Evolutionary conservation across 2,113 vertebrate species (phyloP).

Genomic region (Callipepla californica): DNA sequence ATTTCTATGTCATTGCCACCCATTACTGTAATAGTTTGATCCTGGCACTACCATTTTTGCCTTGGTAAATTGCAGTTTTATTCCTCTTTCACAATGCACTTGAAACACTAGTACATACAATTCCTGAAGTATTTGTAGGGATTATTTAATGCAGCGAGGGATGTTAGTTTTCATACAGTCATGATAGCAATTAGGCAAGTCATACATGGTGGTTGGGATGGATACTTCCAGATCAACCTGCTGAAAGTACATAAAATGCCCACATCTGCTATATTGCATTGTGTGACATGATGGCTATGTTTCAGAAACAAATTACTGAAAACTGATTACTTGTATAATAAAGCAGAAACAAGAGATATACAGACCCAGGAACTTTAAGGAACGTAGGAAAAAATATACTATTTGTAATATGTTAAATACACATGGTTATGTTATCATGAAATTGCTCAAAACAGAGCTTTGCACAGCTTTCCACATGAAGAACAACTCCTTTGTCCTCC

Average conservation of each 20-base stretch:
- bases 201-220: not conserved
- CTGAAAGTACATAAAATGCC: not conserved
- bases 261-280: not conserved
- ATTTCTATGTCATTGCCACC: not conserved
- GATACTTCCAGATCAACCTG: not conserved
- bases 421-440: not conserved
- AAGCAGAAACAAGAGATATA: not conserved
- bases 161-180: not conserved
- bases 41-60: not conserved
- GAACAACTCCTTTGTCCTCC: not conserved
- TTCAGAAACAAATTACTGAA: not conserved
- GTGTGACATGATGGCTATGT: not conserved
- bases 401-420: not conserved
- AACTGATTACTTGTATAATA: not conserved
- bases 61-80: not conserved
- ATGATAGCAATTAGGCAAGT: not conserved
- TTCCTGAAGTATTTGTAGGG: too few relatives aligned
- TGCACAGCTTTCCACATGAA: not conserved
- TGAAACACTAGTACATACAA: too few relatives aligned
- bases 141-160: not conserved
- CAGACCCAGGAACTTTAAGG: not conserved
- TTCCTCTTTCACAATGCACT: not conserved
- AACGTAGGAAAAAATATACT: not conserved
- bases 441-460: not conserved
- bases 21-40: not conserved